Base-by-base conservation (phyloP, 1,140 invertebrate genomes). In the Drosophila lacertosa region DNA sequence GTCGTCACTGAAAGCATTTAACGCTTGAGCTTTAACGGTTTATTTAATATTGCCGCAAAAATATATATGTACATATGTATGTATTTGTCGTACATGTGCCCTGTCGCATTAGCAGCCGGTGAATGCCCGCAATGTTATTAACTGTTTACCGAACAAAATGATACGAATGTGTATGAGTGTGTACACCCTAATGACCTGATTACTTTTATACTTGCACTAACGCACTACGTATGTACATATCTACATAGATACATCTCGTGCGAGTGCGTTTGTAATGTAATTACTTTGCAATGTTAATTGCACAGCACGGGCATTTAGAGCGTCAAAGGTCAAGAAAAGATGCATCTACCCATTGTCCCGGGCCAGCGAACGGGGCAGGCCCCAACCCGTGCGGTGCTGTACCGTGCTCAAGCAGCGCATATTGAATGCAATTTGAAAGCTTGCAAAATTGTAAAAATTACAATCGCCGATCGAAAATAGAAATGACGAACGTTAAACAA, bases 381-480 rank as follows among this genome's bases (percentile, higher is more conserved):
- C n/a, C n/a, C n/a, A n/a, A n/a, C n/a, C n/a, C n/a, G n/a, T n/a
- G n/a, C n/a, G n/a, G n/a, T n/a, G n/a, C n/a, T n/a, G n/a, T n/a
- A n/a, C n/a, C 9, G 4, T 7, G 10, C 51, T 22, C 6, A 6
- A 59, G n/a, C 29, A 32, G n/a, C 10, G 7, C 26, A 9, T 13
- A 35, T 62, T 51, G 57, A 44, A 45, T 54, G 67, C 59, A 65
- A 48, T 37, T 42, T 15, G 10, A 44, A 55, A 58, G 20, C 11
- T 47, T 16, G 29, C 18, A 35, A 50, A 48, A 63, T 54, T 60
- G 58, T 33, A 47, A 60, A 16, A 39, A 47, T 11, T 77, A 65
- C 65, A 77, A 51, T 73, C 60, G 63, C 45, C 35, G 50, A 60
- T 77, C 55, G 47, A 68, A 84, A 84, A 84, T 83, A 83, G 80